Base-by-base conservation (phyloP, 2,113 vertebrate species). In the Engystomops pustulosus region DNA sequence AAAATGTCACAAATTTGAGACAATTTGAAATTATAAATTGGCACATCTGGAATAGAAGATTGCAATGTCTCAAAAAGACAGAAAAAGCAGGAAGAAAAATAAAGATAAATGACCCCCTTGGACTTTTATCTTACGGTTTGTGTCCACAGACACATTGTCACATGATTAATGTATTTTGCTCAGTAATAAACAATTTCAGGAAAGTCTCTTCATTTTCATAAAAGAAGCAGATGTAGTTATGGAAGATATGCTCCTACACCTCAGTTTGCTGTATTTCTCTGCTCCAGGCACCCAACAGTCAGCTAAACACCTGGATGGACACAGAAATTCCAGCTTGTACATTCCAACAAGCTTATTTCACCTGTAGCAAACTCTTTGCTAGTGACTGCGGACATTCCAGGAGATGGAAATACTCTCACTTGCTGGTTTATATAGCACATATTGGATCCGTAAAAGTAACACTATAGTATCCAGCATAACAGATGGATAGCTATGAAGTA, bases 241-340 rank as follows among this genome's bases (percentile, higher is more conserved):
- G 62, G 62, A 72, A 45, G n/a, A 25, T 47, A 12, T 72, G 38
- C 12, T 2, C 12, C 69, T 15, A n/a, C 23, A 23, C 41, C 67
- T 30, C 34, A 10, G 30, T 38, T 60, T 18, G 8, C 20, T 17
- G 15, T 34, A 34, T 38, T 69, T 55, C 2, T 72, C 58, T 75
- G 55, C 81, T 83, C 58, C 82, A 78, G 82, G 74, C 71, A 27
- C 30, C 51, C 12, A 44, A 36, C 27, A 47, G 12, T 53, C 72
- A 44, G 44, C 55, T 69, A n/a, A 53, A 84, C 72, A 84, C 72
- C 82, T 84, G 82, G 82, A 84, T 41, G 30, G 72, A 53, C 30
- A 6, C 18, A n/a, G 44, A 84, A 49, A 77, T 51, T 78, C 60
- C 58, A 51, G 12, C 45, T 25, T 55, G 45, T n/a, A 67, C 60